Base-by-base conservation (phyloP, 2,113 vertebrate genomes). In the Eurystomus gularis region DNA sequence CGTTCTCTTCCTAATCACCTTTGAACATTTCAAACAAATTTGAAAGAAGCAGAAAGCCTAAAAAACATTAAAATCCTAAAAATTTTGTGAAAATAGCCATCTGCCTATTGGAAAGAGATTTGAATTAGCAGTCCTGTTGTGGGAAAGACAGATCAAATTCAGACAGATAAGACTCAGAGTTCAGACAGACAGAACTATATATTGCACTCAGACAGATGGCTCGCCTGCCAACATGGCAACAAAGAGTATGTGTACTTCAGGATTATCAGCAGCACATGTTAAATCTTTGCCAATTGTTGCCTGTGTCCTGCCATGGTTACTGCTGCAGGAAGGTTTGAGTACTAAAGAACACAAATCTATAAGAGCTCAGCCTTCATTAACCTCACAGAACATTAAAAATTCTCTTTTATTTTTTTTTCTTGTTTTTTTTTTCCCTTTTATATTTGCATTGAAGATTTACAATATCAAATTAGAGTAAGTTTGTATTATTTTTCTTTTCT, bases 151-250 rank as follows among this genome's bases (percentile, higher is more conserved):
- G 70, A 88, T 92, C 76, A 93, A 83, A 94, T 82, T 93, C 62
- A 92, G 68, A 57, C 62, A 95, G 76, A 88, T 83, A 91, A 64
- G 68, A 75, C 80, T 94, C 54, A 48, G 69, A 86, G 91, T 88
- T 95, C 83, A 94, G 86, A 82, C 46, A 76, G 69, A 87, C 54
- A 94, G 89, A 86, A 94, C 76, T 94, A 94, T 83, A 78, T 86
- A 86, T 91, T 88, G 54, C 76, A 69, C 64, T 93, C 89, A 77
- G 76, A 42, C 89, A 96, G 96, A 90, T 94, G 91, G 83, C 83
- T 86, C 58, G 54, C 86, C 72, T 96, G 69, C 66, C 87, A 91
- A 87, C 61, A 55, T 60, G 73, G 77, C 69, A 95, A 95, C 60
- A 84, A 86, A 93, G 86, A 86, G 37, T 1, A 0, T 65, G 46